Percentiles rank a stretch among this genome's conserved stretches.
Conservation (phyloP, 2,113 vertebrate species). For the Ceyx cyanopectus region DNA sequence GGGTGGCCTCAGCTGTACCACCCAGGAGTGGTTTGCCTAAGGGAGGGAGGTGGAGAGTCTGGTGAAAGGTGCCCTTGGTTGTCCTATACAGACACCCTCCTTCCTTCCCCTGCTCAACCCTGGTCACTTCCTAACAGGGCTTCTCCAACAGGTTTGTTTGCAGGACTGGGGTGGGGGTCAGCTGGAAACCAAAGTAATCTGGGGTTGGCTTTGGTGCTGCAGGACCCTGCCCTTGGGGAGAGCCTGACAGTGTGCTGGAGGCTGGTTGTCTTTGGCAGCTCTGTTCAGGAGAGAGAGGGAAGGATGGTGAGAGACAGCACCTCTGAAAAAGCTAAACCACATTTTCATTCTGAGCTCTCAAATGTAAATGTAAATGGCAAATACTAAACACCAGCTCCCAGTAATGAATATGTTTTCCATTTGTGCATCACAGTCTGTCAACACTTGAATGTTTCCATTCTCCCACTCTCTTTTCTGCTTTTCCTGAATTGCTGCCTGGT, state of each 20-base stretch:
- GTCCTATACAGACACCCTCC: not conserved
- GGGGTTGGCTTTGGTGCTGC: not conserved
- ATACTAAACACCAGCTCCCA: not conserved
- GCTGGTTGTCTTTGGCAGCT: not conserved
- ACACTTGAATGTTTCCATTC: not conserved
- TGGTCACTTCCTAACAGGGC: not conserved
- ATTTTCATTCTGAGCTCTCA: not conserved
- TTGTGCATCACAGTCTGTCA: slow-evolving; percentile 7
- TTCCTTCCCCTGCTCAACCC: not conserved
- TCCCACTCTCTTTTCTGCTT: not conserved
- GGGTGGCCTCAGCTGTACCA: not conserved
- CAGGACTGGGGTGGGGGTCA: slow-evolving; percentile 6
- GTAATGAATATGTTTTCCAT: slow-evolving; percentile 52
- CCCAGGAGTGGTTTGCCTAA: not conserved
- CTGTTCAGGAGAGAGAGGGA: not conserved
- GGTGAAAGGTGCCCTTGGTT: not conserved
- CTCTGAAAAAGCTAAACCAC: not conserved
- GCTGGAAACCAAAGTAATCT: not conserved
- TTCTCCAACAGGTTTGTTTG: not conserved
- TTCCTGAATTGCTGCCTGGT: not conserved
- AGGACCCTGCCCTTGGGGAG: not conserved
- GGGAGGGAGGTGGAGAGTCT: not conserved
- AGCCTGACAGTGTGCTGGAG: not conserved
- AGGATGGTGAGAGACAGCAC: not conserved
- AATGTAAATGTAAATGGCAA: slow-evolving; percentile 5